phyloP scores from a whole-genome alignment of 2,113 vertebrate species.

The Chauna torquata region DNA sequence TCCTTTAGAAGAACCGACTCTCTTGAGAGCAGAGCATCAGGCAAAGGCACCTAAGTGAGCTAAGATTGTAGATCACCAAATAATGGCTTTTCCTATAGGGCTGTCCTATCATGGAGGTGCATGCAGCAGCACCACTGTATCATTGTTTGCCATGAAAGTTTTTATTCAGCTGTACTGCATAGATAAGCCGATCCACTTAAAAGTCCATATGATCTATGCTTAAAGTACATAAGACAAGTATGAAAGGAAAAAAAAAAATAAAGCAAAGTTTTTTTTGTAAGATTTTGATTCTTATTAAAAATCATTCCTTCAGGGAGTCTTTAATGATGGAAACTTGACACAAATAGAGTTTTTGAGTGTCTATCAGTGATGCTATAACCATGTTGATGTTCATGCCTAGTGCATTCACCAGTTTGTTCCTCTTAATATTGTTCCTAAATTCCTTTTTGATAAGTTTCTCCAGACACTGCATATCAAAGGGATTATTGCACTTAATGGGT shows the following conservation, averaged over 20 bases:
- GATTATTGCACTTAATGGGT: constrained; percentile 58
- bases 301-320: not conserved
- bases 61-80: not conserved
- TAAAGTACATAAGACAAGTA: not conserved
- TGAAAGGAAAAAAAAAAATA: not conserved
- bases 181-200: not conserved
- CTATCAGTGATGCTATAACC: not conserved
- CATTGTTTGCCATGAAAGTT: not conserved
- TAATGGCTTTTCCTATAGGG: accelerated
- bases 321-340: constrained; percentile 11
- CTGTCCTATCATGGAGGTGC: not conserved
- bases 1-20: not conserved
- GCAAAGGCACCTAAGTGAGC: not conserved
- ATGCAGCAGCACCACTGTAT: not conserved
- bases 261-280: not conserved
- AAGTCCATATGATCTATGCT: not conserved
- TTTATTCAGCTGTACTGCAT: not conserved
- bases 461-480: constrained; percentile 56
- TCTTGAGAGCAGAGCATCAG: not conserved
- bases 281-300: not conserved
- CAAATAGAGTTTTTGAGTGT: not conserved
- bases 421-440: constrained; percentile 26
- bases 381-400: not conserved
- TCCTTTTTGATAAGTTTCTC: constrained; percentile 40
- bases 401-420: not conserved